Conservation (phyloP, 2,888 invertebrate genomes). For the Drosophila monieri region DNA sequence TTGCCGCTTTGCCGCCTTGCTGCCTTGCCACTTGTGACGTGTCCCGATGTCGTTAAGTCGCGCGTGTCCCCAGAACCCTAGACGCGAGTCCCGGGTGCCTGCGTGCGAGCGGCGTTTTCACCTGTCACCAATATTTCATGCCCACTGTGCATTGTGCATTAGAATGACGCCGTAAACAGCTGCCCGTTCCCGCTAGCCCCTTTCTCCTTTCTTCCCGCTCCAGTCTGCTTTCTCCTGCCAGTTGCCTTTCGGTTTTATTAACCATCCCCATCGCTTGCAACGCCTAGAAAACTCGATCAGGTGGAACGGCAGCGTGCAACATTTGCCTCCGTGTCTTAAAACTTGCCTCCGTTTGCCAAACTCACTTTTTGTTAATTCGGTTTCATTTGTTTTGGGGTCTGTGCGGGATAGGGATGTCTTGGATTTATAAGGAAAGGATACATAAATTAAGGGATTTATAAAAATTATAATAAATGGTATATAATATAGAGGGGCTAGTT, state of each 20-base stretch:
- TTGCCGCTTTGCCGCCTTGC: not conserved
- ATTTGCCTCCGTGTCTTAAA: slow-evolving; percentile 56
- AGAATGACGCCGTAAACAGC: slow-evolving; percentile 66
- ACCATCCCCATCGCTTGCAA: slow-evolving; percentile 34
- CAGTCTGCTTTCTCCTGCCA: slow-evolving; percentile 9
- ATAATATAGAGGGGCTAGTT: too few species aligned
- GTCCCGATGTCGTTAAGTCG: slow-evolving; percentile 59
- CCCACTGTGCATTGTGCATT: slow-evolving; percentile 72
- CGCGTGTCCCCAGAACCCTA: slow-evolving; percentile 51
- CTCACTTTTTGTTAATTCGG: slow-evolving; percentile 1
- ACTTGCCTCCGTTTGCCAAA: slow-evolving; percentile 37
- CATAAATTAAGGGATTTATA: too few species aligned
- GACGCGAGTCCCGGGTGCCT: slow-evolving; percentile 8
- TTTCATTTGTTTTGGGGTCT: not conserved
- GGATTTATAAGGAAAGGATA: not conserved
- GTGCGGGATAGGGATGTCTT: not conserved
- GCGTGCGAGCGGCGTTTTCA: slow-evolving; percentile 57
- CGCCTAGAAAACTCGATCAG: slow-evolving; percentile 55
- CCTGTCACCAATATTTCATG: slow-evolving; percentile 79
- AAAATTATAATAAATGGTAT: too few species aligned
- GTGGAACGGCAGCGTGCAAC: slow-evolving; percentile 56
- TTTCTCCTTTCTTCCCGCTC: slow-evolving; percentile 12
- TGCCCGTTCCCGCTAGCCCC: slow-evolving; percentile 41
- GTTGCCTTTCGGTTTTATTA: slow-evolving; percentile 14
- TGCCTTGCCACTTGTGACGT: slow-evolving; percentile 42